These are phyloP conservation scores for Taphrorychus bicolor DNA, from an alignment of 2,888 invertebrate species.

Conservation along the genomic window DNA sequence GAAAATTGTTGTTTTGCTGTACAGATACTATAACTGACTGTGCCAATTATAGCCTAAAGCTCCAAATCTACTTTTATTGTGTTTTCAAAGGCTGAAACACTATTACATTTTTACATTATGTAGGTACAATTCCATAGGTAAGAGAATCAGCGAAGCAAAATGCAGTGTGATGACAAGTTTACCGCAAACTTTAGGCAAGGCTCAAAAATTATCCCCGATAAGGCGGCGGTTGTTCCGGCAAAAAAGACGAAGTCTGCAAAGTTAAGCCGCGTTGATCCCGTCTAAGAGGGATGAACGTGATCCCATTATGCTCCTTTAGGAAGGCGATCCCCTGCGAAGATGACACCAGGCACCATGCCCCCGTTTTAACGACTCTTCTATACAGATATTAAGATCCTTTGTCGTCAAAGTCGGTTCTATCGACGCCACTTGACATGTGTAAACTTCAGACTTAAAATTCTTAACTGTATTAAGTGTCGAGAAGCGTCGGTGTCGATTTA, in stretches of 20 bases:
- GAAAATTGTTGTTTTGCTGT: too few species aligned
- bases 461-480: slow-evolving; percentile 11
- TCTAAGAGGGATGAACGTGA: slow-evolving; percentile 62
- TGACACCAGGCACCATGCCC: slow-evolving; percentile 54
- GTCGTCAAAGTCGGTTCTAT: slow-evolving; percentile 55
- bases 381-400: slow-evolving; percentile 59
- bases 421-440: slow-evolving; percentile 59
- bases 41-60: too few species aligned
- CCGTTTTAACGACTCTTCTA: slow-evolving; percentile 53
- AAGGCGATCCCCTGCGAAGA: slow-evolving; percentile 60
- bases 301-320: slow-evolving; percentile 62
- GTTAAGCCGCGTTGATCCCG: slow-evolving; percentile 58
- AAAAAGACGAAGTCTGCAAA: slow-evolving; percentile 55
- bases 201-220: slow-evolving; percentile 35
- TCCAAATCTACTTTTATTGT: too few species aligned
- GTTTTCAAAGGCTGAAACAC: too few species aligned
- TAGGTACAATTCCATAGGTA: too few species aligned
- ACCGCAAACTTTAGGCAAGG: slow-evolving; percentile 8
- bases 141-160: too few species aligned
- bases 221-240: slow-evolving; percentile 33
- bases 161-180: neutral
- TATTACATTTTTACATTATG: too few species aligned
- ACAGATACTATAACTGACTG: too few species aligned
- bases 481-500: slow-evolving; percentile 5
- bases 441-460: slow-evolving; percentile 44